Base-by-base conservation (phyloP, 2,888 invertebrate species). In the Eurytoma adleriae region DNA sequence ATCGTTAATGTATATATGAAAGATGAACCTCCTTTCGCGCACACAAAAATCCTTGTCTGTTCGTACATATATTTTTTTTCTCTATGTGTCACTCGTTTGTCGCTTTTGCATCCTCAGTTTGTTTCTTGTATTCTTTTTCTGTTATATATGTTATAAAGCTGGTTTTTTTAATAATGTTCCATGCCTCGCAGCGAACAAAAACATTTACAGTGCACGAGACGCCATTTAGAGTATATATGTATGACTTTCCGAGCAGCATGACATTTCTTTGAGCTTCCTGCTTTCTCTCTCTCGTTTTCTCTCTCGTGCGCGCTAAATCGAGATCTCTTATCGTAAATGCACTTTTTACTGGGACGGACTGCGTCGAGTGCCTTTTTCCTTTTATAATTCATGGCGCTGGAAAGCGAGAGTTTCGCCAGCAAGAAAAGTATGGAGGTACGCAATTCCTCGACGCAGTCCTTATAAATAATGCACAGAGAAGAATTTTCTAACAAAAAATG, bases 171-270 rank as follows among this genome's bases (percentile, higher is more conserved):
- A 40, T 40, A 75, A 50, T 61, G 52, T 61, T 57, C 40, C 54
- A 62, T 77, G 70, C 27, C 59, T 20, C 24, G 20, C 66, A 72
- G 48, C 27, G 18, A 52, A 76, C 62, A 56, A 59, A 75, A 72
- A 80, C 80, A 68, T 80, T 75, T 72, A 75, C 70, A 81, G 56
- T 72, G 56, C 71, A 80, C 57, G 62, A 77, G 56, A 77, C 69
- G 59, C 16, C 18, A 69, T 70, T 66, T 69, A 74, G 69, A 79
- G 74, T 48, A 61, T 57, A 67, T 27, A 64, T 48, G 40, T 75
- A 72, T 76, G 50, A 73, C 69, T 82, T 83, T 83, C 71, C 84
- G 84, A 88, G 87, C 88, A 88, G 88, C 88, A 88, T 88, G 88
- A 88, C 88, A 88, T 86, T 87, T 86, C 75, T 68, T 72, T 61